Percentiles rank a stretch among this genome's conserved stretches.
Evolutionary conservation across 2,113 vertebrate species (phyloP).

Genomic region (Microtus richardsoni): DNA sequence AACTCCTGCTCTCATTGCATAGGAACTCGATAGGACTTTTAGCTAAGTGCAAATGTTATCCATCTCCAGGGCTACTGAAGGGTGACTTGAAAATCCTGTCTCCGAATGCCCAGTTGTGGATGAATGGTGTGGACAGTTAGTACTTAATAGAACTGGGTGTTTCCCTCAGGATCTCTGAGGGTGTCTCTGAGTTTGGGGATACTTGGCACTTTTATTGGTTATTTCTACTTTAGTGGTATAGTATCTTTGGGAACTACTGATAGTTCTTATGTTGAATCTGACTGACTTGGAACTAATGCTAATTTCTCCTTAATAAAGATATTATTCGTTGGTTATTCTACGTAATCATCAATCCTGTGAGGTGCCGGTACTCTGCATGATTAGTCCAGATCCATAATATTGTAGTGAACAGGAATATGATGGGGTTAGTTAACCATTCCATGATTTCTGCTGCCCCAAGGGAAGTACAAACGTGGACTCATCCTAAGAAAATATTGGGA

Average conservation of each 20-base stretch:
- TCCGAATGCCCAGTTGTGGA: background rate
- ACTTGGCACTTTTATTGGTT: background rate
- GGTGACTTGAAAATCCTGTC: background rate
- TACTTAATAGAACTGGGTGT: background rate
- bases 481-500: background rate
- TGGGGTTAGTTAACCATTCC: slow-evolving; percentile 21
- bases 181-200: background rate
- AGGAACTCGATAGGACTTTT: background rate
- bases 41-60: background rate
- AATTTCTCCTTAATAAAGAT: slow-evolving; percentile 4
- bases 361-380: background rate
- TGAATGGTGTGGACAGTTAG: background rate
- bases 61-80: background rate
- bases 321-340: background rate
- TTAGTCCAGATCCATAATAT: background rate
- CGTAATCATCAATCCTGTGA: background rate
- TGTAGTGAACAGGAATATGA: background rate
- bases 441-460: background rate
- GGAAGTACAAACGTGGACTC: slow-evolving; percentile 15
- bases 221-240: background rate
- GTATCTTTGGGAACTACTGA: slow-evolving; percentile 18
- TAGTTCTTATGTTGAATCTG: slow-evolving; percentile 18
- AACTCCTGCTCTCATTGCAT: background rate
- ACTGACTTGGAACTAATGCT: background rate
- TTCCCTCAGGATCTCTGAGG: background rate